Conservation (phyloP, 2,113 vertebrate species). For the Ceyx melanurus region DNA sequence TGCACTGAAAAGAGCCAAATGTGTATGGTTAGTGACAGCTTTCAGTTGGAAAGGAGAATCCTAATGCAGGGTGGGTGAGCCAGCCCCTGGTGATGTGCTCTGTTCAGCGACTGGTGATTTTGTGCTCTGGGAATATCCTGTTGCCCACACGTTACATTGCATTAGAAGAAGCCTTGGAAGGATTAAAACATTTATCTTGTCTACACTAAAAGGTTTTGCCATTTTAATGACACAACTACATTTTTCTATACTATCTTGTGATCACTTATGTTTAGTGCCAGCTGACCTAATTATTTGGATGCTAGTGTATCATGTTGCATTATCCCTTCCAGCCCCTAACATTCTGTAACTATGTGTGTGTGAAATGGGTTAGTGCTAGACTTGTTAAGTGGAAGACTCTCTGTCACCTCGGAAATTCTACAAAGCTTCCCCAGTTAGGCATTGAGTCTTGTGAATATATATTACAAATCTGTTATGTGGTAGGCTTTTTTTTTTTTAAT, state of each 20-base stretch:
- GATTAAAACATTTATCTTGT: background rate
- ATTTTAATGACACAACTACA: background rate
- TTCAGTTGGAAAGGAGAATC: background rate
- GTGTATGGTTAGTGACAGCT: background rate
- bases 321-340: background rate
- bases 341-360: too few relatives aligned
- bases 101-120: background rate
- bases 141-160: background rate
- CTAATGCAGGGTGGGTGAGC: background rate
- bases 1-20: background rate
- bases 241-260: background rate
- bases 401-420: background rate
- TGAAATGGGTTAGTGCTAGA: background rate
- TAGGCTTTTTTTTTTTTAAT: background rate
- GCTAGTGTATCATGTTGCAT: background rate
- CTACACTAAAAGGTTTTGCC: background rate
- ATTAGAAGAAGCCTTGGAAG: background rate
- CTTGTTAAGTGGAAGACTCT: background rate
- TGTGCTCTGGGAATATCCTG: background rate
- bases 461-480: background rate
- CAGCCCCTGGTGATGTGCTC: background rate
- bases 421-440: background rate
- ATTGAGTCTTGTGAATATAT: fast-evolving
- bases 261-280: background rate
- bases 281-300: background rate